Conservation (phyloP, 2,888 invertebrate species). For the Oeneis ivallda region DNA sequence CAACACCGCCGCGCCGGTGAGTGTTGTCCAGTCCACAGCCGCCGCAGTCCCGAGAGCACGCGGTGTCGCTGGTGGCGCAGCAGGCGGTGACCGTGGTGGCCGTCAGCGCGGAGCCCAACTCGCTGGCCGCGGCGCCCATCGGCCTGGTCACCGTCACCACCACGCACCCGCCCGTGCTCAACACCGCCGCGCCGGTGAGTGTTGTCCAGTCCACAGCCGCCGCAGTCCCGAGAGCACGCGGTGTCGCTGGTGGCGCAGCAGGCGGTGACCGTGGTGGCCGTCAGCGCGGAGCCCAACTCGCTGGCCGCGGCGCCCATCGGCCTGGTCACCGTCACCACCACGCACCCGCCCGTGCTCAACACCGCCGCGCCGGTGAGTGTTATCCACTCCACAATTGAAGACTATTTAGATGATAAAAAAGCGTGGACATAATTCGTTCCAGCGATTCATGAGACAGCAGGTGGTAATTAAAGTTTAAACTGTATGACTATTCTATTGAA, state of each 20-base stretch:
- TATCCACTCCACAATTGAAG: not conserved
- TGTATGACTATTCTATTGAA: too few relatives aligned
- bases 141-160: slow-evolving; percentile 92
- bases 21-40: too few relatives aligned
- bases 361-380: slow-evolving; percentile 77
- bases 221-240: slow-evolving; percentile 20
- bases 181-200: slow-evolving; percentile 80
- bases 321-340: slow-evolving; percentile 91
- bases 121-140: slow-evolving; percentile 85
- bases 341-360: slow-evolving; percentile 90
- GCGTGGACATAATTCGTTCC: too few relatives aligned
- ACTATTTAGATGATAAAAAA: too few relatives aligned
- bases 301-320: slow-evolving; percentile 86
- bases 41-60: slow-evolving; percentile 42
- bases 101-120: slow-evolving; percentile 79
- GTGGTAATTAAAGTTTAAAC: too few relatives aligned
- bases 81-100: slow-evolving; percentile 58
- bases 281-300: slow-evolving; percentile 81
- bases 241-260: slow-evolving; percentile 36
- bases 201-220: slow-evolving; percentile 39
- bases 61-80: slow-evolving; percentile 35
- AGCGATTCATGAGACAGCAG: too few relatives aligned
- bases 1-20: slow-evolving; percentile 81
- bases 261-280: slow-evolving; percentile 57
- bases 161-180: slow-evolving; percentile 90